Conservation (phyloP, 1,140 invertebrate species). For the Cydia amplana region DNA sequence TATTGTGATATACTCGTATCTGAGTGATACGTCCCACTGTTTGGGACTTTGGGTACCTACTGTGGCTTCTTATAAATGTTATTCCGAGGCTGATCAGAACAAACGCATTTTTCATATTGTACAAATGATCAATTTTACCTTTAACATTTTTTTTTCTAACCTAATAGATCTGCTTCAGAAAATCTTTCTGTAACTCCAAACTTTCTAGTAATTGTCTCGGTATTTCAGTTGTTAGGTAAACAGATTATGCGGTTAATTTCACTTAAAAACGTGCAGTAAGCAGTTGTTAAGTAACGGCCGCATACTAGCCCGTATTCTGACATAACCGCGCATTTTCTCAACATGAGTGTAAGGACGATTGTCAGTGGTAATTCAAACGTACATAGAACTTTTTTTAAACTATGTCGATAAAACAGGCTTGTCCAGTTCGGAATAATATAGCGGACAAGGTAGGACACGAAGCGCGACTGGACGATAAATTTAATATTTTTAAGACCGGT, state of each 20-base stretch:
- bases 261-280: slow-evolving; percentile 2
- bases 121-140: no score
- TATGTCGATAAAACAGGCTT: background rate
- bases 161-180: background rate
- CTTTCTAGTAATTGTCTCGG: slow-evolving; percentile 11
- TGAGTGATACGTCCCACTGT: no score
- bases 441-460: background rate
- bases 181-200: background rate
- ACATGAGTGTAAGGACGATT: background rate
- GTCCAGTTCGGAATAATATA: background rate
- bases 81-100: no score
- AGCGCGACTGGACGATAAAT: background rate
- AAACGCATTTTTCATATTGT: no score
- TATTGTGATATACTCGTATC: no score
- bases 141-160: background rate
- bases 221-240: slow-evolving; percentile 14
- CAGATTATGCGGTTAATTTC: slow-evolving; percentile 16
- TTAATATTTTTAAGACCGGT: background rate
- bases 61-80: no score
- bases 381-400: background rate
- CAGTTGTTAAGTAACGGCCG: background rate
- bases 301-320: background rate
- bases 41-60: no score
- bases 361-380: background rate
- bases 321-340: slow-evolving; percentile 8